phyloP scores from a whole-genome alignment of 2,797 vertebrate genomes.

The Streptopelia turtur region DNA sequence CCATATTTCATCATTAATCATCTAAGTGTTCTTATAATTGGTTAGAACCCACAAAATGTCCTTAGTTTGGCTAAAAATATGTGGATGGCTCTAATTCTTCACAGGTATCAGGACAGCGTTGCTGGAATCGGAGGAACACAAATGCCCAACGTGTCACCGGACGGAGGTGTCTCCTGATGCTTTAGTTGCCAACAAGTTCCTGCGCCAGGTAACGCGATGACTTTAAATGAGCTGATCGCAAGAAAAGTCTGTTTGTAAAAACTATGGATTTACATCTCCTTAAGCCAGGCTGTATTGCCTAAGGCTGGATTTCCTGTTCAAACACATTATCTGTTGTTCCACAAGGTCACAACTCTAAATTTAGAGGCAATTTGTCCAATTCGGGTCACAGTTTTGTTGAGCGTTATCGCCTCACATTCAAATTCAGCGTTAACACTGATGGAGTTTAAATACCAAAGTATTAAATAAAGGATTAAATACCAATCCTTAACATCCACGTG shows the following conservation, averaged over 20 bases:
- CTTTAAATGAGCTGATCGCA: neutral
- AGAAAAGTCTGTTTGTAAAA: neutral
- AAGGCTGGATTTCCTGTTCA: no score
- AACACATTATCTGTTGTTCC: no score
- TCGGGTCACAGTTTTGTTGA: no score
- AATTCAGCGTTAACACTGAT: no score
- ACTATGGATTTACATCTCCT: no score
- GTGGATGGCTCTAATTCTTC: neutral
- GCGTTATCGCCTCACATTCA: no score
- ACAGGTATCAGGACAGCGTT: slow-evolving; percentile 89
- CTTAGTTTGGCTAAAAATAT: neutral
- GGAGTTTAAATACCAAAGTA: no score
- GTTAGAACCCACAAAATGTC: neutral
- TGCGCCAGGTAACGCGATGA: slow-evolving; percentile 85
- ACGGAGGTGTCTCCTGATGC: slow-evolving; percentile 90
- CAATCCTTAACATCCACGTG: no score
- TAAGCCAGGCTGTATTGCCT: no score
- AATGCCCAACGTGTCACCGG: slow-evolving; percentile 89
- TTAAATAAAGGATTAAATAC: no score
- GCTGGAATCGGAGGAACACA: slow-evolving; percentile 91
- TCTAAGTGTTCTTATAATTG: neutral
- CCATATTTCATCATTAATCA: neutral
- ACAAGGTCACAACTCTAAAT: no score
- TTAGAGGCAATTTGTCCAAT: no score
- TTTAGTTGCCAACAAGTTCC: slow-evolving; percentile 92